Evolutionary conservation across 2,113 vertebrate species (phyloP), one percentile per base, ranked within the genome.

Genomic region (Setophaga petechia): DNA sequence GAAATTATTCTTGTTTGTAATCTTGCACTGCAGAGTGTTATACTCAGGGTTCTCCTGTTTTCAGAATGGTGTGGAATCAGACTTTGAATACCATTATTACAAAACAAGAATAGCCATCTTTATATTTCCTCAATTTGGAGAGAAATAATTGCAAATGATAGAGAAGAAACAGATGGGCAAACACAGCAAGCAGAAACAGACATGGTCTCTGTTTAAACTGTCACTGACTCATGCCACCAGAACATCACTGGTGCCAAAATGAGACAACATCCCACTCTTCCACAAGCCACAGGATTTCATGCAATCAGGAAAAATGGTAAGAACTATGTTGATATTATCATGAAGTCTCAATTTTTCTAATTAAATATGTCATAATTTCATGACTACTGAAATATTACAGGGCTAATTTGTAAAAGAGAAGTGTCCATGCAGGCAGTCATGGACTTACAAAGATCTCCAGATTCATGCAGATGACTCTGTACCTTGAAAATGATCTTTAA

Each of bases 101-200:
- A 81, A 84, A 95, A 92, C 11, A 19, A 87, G 28, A 86, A 78
- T 4, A 66, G 39, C 10, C 3, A 2, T 51, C n/a, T 76, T 55
- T 85, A 3, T 81, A 75, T 57, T 84, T 74, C 57, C 46, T 90
- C 94, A 84, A 37, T 91, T 80, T 83, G 47, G 37, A 87, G 52
- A 92, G 35, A 93, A 95, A 93, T 93, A 94, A 89, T 37, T 71
- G 75, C 61, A 94, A 83, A 72, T 67, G 66, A 54, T 30, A 62
- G 69, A 89, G 41, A 89, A 93, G 58, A 88, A 97, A 83, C 84
- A 97, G 94, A 97, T 72, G 94, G 87, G 49, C 43, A 93, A 47
- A 49, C 78, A 77, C 58, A 76, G 51, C 11, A 72, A 96, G 94
- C 8, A 84, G 61, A 94, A 95, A 59, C 77, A 95, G 92, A 92